Evolutionary conservation across 1,140 invertebrate species (phyloP), one percentile per base, ranked within the genome.

Genomic region (Rhyzopertha dominica): DNA sequence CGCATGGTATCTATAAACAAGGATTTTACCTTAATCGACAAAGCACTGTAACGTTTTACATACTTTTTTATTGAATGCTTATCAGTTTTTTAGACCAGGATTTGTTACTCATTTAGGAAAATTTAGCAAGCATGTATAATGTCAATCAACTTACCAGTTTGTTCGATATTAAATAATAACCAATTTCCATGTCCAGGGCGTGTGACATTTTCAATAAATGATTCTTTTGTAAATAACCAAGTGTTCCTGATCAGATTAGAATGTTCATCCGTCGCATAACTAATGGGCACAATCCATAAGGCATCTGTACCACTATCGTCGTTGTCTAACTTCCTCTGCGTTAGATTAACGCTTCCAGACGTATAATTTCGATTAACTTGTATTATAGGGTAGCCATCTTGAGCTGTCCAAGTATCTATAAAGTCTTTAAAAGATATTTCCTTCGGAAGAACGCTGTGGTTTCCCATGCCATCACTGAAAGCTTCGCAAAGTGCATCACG

Each of bases 361-460:
- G 64, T 47, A 41, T 79, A 77, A 53, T 79, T 62, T 40, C 73
- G 69, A 0, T 56, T 68, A 3, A 84, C 69, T 1, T 69, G 79
- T 2, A 87, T 66, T 2, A 82, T 66, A 0, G 84, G 84, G 63
- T 81, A 82, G 32, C 78, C 72, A 54, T 74, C 75, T 61, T 82
- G 74, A 14, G 70, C 62, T 1, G 76, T 77, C 83, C 84, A 87
- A 0, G 76, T 74, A 38, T 80, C 69, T 56, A 78, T 75, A 10
- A 77, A 66, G 5, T 70, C 59, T 38, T 68, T 63, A 1, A 80
- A 59, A 5, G 66, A 59, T 7, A 53, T 39, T 40, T 49, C 53
- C 18, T 40, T 32, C 1, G 59, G 58, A 12, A 61, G 43, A 13
- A 55, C 37, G 13, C 52, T 53, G 9, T 49, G 24, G 22, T 59